Conservation (phyloP, 2,113 vertebrate genomes). For the Lynx canadensis region DNA sequence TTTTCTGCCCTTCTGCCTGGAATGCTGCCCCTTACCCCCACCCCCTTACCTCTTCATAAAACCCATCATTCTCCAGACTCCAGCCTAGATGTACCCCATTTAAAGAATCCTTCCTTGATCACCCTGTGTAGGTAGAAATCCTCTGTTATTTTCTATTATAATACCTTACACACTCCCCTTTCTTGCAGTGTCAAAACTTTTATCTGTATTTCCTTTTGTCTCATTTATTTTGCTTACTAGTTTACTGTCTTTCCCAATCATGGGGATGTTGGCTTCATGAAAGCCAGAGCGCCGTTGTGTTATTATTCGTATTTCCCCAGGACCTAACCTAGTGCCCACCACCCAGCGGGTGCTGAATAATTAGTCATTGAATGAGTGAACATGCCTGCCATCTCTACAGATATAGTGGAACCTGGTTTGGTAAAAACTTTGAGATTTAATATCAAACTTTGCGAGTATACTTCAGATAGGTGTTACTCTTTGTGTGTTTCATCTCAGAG, state of each 20-base stretch:
- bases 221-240: neutral
- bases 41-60: neutral
- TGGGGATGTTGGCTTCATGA: neutral
- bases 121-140: neutral
- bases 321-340: neutral
- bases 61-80: neutral
- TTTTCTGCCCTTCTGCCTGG: neutral
- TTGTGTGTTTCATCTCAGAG: neutral
- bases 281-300: neutral
- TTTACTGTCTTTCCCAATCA: neutral
- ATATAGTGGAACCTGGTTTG: neutral
- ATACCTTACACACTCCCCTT: neutral
- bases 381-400: neutral
- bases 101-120: neutral
- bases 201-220: neutral
- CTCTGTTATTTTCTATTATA: neutral
- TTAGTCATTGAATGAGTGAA: neutral
- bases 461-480: neutral
- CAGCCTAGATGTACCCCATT: neutral
- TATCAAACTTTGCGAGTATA: neutral
- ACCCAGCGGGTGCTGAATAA: neutral
- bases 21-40: neutral
- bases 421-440: slow-evolving; percentile 12
- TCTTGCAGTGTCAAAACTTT: neutral
- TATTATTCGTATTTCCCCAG: neutral